Conservation (phyloP, 2,888 invertebrate genomes). For the Blomia tropicalis region DNA sequence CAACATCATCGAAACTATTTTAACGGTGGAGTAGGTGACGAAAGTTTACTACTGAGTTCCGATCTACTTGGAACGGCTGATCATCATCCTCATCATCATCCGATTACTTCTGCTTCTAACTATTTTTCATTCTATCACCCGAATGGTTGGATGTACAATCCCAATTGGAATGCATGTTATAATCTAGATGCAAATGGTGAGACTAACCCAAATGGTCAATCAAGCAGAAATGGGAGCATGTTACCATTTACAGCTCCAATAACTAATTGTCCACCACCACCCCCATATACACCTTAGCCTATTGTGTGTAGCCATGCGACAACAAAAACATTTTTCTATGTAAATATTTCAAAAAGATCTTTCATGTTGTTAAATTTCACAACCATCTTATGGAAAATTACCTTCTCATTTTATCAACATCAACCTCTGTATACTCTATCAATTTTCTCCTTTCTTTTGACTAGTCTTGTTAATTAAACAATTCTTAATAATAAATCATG, state of each 20-base stretch:
- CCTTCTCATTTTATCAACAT: too few relatives aligned
- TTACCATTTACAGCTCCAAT: not conserved
- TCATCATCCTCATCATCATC: not conserved
- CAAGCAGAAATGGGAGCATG: too few relatives aligned
- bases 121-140: slow-evolving; percentile 9
- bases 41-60: slow-evolving; percentile 4
- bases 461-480: too few relatives aligned
- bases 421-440: too few relatives aligned
- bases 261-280: not conserved
- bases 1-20: not conserved
- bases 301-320: not conserved
- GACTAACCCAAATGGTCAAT: not conserved
- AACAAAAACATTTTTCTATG: not conserved
- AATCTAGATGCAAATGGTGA: not conserved
- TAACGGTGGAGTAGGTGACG: slow-evolving; percentile 9
- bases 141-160: not conserved
- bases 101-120: too few relatives aligned
- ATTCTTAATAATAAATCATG: too few relatives aligned
- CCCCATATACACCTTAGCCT: slow-evolving; percentile 1
- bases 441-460: too few relatives aligned
- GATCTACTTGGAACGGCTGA: not conserved
- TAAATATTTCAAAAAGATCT: not conserved
- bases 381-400: too few relatives aligned
- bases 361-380: too few relatives aligned
- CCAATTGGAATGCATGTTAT: slow-evolving; percentile 5